Conservation (phyloP, 2,113 vertebrate species). For the Pterocles gutturalis region DNA sequence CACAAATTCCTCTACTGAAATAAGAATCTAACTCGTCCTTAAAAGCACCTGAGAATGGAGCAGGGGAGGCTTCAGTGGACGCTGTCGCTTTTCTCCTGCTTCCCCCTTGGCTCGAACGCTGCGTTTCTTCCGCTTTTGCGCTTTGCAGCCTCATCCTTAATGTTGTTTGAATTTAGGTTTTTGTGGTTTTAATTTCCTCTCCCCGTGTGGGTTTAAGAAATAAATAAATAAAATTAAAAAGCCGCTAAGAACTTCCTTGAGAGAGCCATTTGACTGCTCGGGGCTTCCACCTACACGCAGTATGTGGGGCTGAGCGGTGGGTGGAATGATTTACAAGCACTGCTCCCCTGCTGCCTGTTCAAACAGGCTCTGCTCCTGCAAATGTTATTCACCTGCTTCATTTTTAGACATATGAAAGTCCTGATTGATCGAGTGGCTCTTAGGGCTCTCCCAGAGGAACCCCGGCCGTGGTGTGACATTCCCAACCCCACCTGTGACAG, state of each 20-base stretch:
- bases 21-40: not conserved
- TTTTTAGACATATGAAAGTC: not conserved
- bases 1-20: not conserved
- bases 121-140: not conserved
- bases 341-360: not conserved
- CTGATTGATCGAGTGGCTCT: not conserved
- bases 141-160: not conserved
- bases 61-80: not conserved
- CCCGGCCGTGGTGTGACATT: not conserved
- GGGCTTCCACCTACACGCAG: not conserved
- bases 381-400: not conserved
- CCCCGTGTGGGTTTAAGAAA: not conserved
- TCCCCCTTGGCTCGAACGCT: not conserved
- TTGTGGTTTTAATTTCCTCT: constrained; percentile 16
- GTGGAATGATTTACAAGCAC: not conserved
- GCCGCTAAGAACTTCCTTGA: not conserved
- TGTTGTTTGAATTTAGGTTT: not conserved
- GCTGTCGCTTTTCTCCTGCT: not conserved
- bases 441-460: not conserved
- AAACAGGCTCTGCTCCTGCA: not conserved
- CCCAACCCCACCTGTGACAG: not conserved
- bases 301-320: not conserved
- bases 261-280: not conserved
- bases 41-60: not conserved
- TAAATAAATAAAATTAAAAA: constrained; percentile 5